These are phyloP conservation scores for Corvus hawaiiensis DNA, from an alignment of 2,113 vertebrate genomes.

Conservation along the genomic window DNA sequence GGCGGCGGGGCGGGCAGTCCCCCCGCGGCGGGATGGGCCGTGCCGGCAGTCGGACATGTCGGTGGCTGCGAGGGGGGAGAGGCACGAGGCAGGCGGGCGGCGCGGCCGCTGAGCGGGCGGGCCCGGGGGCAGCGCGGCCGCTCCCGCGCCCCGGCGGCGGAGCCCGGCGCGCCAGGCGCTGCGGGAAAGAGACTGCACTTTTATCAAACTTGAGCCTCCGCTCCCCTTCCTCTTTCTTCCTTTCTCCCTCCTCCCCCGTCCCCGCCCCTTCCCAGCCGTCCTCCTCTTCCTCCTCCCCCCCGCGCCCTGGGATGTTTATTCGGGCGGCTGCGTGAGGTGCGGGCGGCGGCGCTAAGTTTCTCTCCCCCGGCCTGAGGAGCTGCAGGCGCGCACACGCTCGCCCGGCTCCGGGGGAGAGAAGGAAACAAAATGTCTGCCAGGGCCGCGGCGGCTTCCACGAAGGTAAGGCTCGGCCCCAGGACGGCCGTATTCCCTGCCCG, in stretches of 20 bases:
- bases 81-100: no score
- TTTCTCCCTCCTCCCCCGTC: background rate
- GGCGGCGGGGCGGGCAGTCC: no score
- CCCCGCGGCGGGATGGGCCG: no score
- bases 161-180: background rate
- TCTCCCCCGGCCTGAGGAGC: background rate
- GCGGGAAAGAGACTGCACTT: background rate
- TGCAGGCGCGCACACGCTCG: background rate
- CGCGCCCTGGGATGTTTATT: constrained; percentile 54
- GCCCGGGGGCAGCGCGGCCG: background rate
- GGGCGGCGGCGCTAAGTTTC: background rate
- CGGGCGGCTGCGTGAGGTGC: constrained; percentile 61
- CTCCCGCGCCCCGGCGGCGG: no score
- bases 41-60: no score
- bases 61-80: no score
- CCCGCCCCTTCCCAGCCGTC: background rate
- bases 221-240: background rate
- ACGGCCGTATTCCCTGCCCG: background rate
- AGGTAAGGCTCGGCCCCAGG: constrained; percentile 73
- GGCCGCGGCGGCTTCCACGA: constrained; percentile 60
- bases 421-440: constrained; percentile 94
- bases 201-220: background rate
- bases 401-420: constrained; percentile 4
- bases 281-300: background rate
- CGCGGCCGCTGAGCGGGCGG: background rate